Conservation (phyloP, 2,113 vertebrate species). For the Rhadina sibilatrix region DNA sequence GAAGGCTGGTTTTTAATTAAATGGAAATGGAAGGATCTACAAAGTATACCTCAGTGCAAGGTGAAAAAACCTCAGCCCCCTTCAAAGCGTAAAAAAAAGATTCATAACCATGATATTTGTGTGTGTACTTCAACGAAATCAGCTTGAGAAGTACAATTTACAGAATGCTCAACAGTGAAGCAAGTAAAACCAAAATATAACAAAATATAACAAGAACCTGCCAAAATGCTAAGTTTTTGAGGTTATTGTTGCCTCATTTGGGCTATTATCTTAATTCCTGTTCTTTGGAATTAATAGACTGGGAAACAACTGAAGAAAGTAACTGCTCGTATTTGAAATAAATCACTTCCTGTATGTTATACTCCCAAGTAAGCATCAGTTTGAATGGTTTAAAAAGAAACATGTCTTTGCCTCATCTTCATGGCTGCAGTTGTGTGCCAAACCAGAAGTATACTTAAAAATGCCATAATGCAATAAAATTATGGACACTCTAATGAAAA, state of each 20-base stretch:
- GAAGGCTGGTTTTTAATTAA: background rate
- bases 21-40: background rate
- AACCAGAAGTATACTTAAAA: background rate
- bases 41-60: background rate
- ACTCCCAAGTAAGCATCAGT: background rate
- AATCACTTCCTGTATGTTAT: background rate
- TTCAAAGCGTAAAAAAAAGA: background rate
- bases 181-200: background rate
- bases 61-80: fast-evolving
- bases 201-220: background rate
- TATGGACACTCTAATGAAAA: background rate
- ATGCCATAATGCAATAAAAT: background rate
- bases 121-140: background rate
- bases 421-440: fast-evolving
- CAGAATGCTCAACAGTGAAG: background rate
- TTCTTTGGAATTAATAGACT: background rate
- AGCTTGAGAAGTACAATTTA: background rate
- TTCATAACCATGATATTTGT: fast-evolving
- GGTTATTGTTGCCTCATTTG: background rate
- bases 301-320: background rate
- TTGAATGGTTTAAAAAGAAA: background rate
- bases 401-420: background rate
- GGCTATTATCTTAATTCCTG: background rate
- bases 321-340: background rate
- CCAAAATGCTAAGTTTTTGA: background rate